A percentile compares a stretch with the other conserved stretches of the same genome.
Evolutionary conservation across 1,140 invertebrate species (phyloP).

Genomic region (Calosoma granatense): DNA sequence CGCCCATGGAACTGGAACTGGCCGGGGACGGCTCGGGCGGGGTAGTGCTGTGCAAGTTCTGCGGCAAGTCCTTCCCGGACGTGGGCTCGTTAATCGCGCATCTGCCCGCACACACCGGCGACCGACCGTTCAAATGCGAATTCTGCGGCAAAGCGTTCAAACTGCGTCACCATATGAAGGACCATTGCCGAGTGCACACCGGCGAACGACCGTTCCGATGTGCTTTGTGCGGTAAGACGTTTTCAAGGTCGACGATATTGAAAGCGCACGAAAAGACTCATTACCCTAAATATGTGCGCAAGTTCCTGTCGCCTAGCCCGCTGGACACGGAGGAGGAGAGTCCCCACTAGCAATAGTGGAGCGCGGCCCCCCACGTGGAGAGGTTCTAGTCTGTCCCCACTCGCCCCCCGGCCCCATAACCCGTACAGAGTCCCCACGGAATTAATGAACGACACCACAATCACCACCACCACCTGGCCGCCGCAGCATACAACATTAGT

Average conservation of each 20-base stretch:
- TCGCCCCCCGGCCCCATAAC: slow-evolving; percentile 2
- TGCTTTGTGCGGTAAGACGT: slow-evolving; percentile 78
- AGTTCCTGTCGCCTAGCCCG: slow-evolving; percentile 74
- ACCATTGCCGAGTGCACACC: slow-evolving; percentile 83
- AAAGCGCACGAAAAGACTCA: slow-evolving; percentile 88
- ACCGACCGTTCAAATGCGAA: slow-evolving; percentile 82
- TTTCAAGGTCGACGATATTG: slow-evolving; percentile 77
- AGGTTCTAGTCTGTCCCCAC: background rate
- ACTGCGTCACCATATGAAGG: slow-evolving; percentile 83
- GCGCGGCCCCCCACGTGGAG: background rate
- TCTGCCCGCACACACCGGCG: slow-evolving; percentile 77
- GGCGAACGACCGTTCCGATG: slow-evolving; percentile 84
- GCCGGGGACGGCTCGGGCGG: slow-evolving; percentile 42
- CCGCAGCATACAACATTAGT: too few species aligned
- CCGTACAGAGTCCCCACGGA: background rate
- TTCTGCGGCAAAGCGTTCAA: slow-evolving; percentile 87
- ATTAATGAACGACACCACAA: background rate
- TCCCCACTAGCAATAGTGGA: slow-evolving; percentile 42
- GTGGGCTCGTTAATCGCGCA: slow-evolving; percentile 75
- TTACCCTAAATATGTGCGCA: slow-evolving; percentile 78
- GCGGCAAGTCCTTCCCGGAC: slow-evolving; percentile 80
- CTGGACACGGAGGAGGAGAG: slow-evolving; percentile 71
- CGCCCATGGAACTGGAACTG: slow-evolving; percentile 41
- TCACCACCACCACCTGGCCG: too few species aligned
- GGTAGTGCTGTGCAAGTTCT: slow-evolving; percentile 80